phyloP scores from a whole-genome alignment of 2,888 invertebrate genomes.

The Protodeltote pygarga region DNA sequence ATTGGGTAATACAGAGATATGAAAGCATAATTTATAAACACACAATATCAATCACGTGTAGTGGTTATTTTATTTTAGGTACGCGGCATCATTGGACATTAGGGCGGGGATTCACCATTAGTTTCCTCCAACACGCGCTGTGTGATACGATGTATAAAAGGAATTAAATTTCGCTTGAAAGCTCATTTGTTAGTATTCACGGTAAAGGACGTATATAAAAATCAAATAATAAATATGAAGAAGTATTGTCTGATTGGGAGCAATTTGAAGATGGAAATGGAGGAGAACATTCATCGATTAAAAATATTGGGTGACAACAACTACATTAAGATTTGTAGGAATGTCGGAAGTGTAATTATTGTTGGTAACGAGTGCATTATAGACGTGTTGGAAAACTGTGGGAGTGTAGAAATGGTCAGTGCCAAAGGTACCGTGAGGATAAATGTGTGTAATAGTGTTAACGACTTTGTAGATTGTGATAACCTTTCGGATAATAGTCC shows the following conservation, averaged over 20 bases:
- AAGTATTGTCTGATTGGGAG: conserved; percentile 57
- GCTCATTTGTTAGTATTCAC: conserved; percentile 32
- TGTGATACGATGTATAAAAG: conserved; percentile 30
- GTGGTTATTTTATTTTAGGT: too few species aligned
- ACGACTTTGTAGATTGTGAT: background rate
- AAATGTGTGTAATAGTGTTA: conserved; percentile 18
- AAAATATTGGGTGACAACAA: conserved; percentile 63
- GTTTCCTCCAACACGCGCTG: conserved; percentile 13
- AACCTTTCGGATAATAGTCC: conserved; percentile 2
- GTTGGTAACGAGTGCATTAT: conserved; percentile 57
- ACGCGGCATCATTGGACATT: too few species aligned
- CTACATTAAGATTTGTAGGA: conserved; percentile 56
- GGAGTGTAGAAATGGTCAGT: conserved; percentile 53
- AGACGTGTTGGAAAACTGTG: conserved; percentile 55
- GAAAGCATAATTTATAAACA: conserved; percentile 13
- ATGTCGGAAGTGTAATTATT: conserved; percentile 58
- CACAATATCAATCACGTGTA: conserved; percentile 10
- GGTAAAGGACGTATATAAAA: conserved; percentile 5
- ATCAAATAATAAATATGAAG: conserved; percentile 50
- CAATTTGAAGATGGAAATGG: conserved; percentile 59
- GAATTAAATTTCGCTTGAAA: conserved; percentile 23
- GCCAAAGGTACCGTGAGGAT: conserved; percentile 35
- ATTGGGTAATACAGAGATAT: conserved; percentile 23
- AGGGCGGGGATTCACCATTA: conserved; percentile 48
- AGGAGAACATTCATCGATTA: conserved; percentile 54